These are phyloP conservation scores for Dipus sagitta DNA, from an alignment of 2,797 vertebrate genomes.

Conservation along the genomic window DNA sequence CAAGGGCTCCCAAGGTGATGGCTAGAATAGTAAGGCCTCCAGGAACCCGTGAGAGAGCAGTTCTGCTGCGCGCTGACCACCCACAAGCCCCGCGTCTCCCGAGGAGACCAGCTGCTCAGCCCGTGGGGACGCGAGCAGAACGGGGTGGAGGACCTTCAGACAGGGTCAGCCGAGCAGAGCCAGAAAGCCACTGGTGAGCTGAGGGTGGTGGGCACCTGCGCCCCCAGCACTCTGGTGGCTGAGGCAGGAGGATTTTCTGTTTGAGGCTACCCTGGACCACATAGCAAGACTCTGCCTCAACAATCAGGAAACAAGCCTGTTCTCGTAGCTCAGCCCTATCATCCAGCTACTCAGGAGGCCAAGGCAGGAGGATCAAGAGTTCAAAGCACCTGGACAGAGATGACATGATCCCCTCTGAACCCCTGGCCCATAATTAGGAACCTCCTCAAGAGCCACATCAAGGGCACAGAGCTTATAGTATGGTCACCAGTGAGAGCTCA, in stretches of 20 bases:
- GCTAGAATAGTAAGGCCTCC: not conserved
- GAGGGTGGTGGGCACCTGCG: too few species aligned
- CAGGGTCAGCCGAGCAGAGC: too few species aligned
- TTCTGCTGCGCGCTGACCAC: rapidly evolving
- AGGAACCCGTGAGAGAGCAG: not conserved
- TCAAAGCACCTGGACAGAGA: not conserved
- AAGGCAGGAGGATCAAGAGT: too few species aligned
- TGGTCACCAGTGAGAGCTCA: not conserved
- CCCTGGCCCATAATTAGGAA: not conserved
- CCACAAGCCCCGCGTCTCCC: not conserved
- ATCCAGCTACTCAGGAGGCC: too few species aligned
- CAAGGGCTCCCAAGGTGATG: rapidly evolving
- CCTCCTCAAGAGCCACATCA: not conserved
- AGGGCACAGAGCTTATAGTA: not conserved
- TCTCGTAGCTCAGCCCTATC: too few species aligned
- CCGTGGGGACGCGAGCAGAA: not conserved
- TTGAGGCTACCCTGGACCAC: too few species aligned
- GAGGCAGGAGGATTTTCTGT: too few species aligned
- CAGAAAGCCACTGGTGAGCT: too few species aligned
- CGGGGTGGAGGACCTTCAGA: too few species aligned
- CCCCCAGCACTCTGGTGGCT: too few species aligned
- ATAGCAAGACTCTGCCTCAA: too few species aligned
- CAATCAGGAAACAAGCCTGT: too few species aligned
- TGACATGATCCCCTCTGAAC: not conserved
- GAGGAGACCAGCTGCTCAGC: not conserved